Evolutionary conservation across 2,113 vertebrate species (phyloP).

Genomic region (Toxostoma redivivum): DNA sequence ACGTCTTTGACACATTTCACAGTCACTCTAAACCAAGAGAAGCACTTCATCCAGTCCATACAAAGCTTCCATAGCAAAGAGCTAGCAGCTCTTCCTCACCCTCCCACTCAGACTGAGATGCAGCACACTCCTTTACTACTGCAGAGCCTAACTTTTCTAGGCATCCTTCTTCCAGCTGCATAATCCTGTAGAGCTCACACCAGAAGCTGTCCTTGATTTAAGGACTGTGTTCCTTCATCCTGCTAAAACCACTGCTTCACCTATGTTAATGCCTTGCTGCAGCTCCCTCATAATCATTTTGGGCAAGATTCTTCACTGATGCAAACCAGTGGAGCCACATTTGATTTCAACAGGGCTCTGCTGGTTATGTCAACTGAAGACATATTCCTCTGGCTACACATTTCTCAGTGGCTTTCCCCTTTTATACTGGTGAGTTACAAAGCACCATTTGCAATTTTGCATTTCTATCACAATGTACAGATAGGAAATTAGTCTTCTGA

Average conservation of each 20-base stretch:
- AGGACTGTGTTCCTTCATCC: neutral
- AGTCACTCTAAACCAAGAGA: neutral
- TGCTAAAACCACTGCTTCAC: neutral
- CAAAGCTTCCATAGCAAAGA: neutral
- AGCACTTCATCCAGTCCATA: neutral
- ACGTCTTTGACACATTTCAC: neutral
- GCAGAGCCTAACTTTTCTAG: neutral
- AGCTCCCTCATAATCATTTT: neutral
- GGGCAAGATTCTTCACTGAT: neutral
- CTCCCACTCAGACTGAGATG: neutral
- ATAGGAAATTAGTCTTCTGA: conserved; percentile 34
- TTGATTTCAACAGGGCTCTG: neutral
- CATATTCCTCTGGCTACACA: neutral
- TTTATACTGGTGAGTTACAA: neutral
- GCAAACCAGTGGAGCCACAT: neutral
- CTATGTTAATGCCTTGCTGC: neutral
- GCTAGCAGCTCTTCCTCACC: neutral
- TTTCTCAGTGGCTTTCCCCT: neutral
- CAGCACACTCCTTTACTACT: neutral
- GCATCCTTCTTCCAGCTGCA: neutral
- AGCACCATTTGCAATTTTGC: neutral
- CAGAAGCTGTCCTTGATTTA: neutral
- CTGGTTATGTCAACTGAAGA: neutral
- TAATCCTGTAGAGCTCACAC: neutral
- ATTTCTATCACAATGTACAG: conserved; percentile 6